Percentiles rank a stretch among this genome's conserved stretches.
Evolutionary conservation across 1,140 invertebrate species (phyloP).

Genomic region (Monomorium pharaonis): DNA sequence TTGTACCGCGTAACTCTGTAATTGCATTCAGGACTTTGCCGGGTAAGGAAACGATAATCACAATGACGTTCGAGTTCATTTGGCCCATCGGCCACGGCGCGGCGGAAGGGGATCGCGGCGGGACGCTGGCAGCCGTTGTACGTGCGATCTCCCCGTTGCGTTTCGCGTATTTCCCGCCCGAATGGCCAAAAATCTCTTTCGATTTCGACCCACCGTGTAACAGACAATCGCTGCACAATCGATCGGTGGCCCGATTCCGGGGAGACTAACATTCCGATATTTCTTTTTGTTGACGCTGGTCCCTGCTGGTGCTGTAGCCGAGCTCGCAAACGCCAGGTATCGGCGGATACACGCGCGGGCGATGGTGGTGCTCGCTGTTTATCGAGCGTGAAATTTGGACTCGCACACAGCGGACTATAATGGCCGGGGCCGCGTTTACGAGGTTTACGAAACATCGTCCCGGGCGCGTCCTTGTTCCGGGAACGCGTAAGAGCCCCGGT

Average conservation of each 20-base stretch:
- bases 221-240: conserved; percentile 37
- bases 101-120: background rate
- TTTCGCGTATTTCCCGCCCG: background rate
- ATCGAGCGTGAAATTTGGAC: conserved; percentile 69
- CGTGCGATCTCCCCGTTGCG: background rate
- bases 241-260: background rate
- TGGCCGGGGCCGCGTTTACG: conserved; percentile 49
- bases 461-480: conserved; percentile 7
- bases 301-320: background rate
- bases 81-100: background rate
- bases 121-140: too few species aligned
- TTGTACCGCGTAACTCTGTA: conserved; percentile 12
- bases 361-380: conserved; percentile 44
- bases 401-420: conserved; percentile 29
- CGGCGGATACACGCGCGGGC: conserved; percentile 30
- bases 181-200: background rate
- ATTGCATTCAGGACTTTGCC: conserved; percentile 6
- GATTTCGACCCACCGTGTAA: background rate
- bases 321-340: background rate
- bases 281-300: conserved; percentile 7
- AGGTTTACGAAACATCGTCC: conserved; percentile 43
- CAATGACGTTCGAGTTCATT: conserved; percentile 12
- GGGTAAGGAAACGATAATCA: conserved; percentile 41
- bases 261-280: background rate
- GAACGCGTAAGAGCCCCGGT: background rate